Base-by-base conservation (phyloP, 2,888 invertebrate genomes). In the Microplitis deprimator region DNA sequence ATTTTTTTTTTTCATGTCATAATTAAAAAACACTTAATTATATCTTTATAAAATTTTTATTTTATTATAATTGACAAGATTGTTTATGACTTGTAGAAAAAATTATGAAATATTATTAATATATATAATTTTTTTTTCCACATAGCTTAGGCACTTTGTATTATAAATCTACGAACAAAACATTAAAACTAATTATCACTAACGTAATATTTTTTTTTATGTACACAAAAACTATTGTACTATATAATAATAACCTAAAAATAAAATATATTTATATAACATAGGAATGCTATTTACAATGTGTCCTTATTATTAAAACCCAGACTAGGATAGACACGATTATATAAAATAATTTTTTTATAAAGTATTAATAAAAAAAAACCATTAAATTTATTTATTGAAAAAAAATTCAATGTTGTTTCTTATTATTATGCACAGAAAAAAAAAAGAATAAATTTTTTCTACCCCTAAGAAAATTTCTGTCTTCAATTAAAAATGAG, bases 281-380 rank as follows among this genome's bases (percentile, higher is more conserved):
- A 82, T 83, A 84, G 86, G 86, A 87, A 87, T 86, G 87, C 86
- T 86, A 87, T 87, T 82, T 86, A 87, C 86, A 87, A 82, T 73
- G 40, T 70, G 60, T 70, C 59, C 13, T 59, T 70, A 50, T 29
- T 70, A 29, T n/a, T 16, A 75, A 75, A 81, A 74, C 76, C 64
- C 7, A 68, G 77, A 77, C 77, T 77, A 77, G 77, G 68, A 50
- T 60, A 70, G 70, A 59, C 70, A 70, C 70, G 40, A 70, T 2
- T 29, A 29, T 29, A 29, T 29, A 29, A 29, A 29, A 29, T 29
- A 29, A 29, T 29, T 29, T n/a, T 59, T 60, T 50, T 29, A 72
- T 70, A 65, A 29, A 29, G 29, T 29, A 29, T 29, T 69, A 59
- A 17, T n/a, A 68, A 61, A 29, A 73, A 76, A 70, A 6, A 40